Base-by-base conservation (phyloP, 2,797 vertebrate species). In the Chaenodraco wilsoni region DNA sequence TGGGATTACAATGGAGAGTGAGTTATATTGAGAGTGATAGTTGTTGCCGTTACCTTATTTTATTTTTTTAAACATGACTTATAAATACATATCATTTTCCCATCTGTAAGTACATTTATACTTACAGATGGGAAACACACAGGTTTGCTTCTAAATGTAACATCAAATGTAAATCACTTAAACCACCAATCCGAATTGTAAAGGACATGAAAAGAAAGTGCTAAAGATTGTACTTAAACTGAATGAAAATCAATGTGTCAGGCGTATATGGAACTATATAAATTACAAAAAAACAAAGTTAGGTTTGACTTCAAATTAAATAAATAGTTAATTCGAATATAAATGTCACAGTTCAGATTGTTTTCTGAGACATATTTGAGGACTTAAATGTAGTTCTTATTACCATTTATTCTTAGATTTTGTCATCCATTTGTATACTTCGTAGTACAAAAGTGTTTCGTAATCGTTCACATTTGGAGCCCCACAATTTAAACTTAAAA, bases 221-320 rank as follows among this genome's bases (percentile, higher is more conserved):
- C 16, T 13, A 59, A 71, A 41, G 31, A 56, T 15, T 56, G 17
- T 52, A 40, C 27, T 54, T 52, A 1, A 62, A 43, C 54, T 52
- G 46, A 9, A 48, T 17, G 5, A 23, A 57, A 62, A 37, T 14
- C 2, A 60, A 50, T 67, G 44, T 58, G 41, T 61, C 41, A 0
- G 67, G 21, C 56, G 61, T 51, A 68, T 21, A 70, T 50, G 9
- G 15, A 69, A 51, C 31, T 43, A n/a, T 14, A 57, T 27, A 2
- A 45, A 76, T 31, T 17, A 33, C 8, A 19, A 9, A 33, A 23
- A 17, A 51, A 23, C 41, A 4, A 14, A 3, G 2, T 16, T 16
- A 12, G 3, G 9, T 31, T 12, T 2, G 3, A 62, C 8, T 31
- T 46, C 2, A 37, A 57, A 33, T n/a, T 40, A 0, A 21, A 46